phyloP scores from a whole-genome alignment of 2,888 invertebrate species.

The Andrena chrysosceles region DNA sequence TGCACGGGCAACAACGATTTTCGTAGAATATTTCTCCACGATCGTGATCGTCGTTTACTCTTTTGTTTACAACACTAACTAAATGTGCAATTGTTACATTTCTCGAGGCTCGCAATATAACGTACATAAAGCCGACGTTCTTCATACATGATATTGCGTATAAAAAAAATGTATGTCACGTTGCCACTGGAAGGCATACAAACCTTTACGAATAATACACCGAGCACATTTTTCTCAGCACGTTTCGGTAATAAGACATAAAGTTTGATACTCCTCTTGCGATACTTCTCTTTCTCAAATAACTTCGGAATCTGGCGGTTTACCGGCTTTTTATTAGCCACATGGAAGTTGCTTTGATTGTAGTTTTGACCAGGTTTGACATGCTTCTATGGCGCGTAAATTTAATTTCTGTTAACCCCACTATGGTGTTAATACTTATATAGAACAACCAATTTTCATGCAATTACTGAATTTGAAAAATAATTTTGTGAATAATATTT shows the following conservation, averaged over 20 bases:
- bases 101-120: not conserved
- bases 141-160: slow-evolving; percentile 42
- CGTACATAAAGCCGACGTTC: slow-evolving; percentile 29
- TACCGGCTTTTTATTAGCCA: slow-evolving; percentile 49
- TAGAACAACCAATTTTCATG: too few relatives aligned
- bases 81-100: slow-evolving; percentile 3
- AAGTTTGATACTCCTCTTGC: not conserved
- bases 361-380: slow-evolving; percentile 32
- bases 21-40: not conserved
- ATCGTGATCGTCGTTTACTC: not conserved
- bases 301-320: slow-evolving; percentile 34
- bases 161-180: slow-evolving; percentile 49
- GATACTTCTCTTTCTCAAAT: slow-evolving; percentile 17
- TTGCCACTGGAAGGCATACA: slow-evolving; percentile 42
- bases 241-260: not conserved
- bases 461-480: not conserved
- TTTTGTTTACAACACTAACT: slow-evolving; percentile 5
- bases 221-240: not conserved
- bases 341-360: slow-evolving; percentile 42
- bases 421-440: not conserved
- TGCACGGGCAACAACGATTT: not conserved
- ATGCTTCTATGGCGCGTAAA: slow-evolving; percentile 34
- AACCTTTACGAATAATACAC: slow-evolving; percentile 34
- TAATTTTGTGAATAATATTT: not conserved
- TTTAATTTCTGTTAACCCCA: slow-evolving; percentile 20